phyloP scores from a whole-genome alignment of 1,140 invertebrate genomes.

The Drosophila fuyamai region DNA sequence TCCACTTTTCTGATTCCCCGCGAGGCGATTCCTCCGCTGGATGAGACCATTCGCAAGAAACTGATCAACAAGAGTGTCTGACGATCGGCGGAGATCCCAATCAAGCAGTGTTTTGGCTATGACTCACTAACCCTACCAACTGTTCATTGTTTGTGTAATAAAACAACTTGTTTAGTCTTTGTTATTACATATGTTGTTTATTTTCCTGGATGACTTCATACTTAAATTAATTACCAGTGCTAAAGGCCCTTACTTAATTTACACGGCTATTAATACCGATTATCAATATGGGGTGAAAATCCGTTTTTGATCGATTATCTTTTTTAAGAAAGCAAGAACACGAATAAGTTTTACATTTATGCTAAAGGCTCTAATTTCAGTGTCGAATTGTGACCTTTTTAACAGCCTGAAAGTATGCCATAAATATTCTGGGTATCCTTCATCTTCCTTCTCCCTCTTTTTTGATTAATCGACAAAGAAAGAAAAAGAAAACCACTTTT shows the following conservation, averaged over 20 bases:
- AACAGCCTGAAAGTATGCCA: slow-evolving; percentile 18
- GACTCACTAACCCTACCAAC: not conserved
- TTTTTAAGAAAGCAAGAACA: too few relatives aligned
- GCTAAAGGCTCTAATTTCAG: too few relatives aligned
- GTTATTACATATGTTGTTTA: not conserved
- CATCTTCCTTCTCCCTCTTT: not conserved
- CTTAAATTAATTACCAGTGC: too few relatives aligned
- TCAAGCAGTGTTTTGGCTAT: not conserved
- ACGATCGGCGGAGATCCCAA: not conserved
- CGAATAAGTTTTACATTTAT: too few relatives aligned
- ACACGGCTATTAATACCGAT: too few relatives aligned
- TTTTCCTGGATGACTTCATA: too few relatives aligned
- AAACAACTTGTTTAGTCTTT: slow-evolving; percentile 3
- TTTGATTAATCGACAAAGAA: not conserved
- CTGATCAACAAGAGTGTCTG: slow-evolving; percentile 65
- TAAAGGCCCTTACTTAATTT: too few relatives aligned
- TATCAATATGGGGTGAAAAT: too few relatives aligned
- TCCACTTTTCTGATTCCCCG: slow-evolving; percentile 98
- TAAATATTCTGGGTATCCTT: not conserved
- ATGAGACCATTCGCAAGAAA: slow-evolving; percentile 87
- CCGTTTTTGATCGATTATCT: too few relatives aligned
- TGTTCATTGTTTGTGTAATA: not conserved
- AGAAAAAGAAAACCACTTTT: too few relatives aligned
- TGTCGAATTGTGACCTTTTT: too few relatives aligned
- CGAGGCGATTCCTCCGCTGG: slow-evolving; percentile 94